Conservation (phyloP, 2,113 vertebrate species). For the Plotosus lineatus region DNA sequence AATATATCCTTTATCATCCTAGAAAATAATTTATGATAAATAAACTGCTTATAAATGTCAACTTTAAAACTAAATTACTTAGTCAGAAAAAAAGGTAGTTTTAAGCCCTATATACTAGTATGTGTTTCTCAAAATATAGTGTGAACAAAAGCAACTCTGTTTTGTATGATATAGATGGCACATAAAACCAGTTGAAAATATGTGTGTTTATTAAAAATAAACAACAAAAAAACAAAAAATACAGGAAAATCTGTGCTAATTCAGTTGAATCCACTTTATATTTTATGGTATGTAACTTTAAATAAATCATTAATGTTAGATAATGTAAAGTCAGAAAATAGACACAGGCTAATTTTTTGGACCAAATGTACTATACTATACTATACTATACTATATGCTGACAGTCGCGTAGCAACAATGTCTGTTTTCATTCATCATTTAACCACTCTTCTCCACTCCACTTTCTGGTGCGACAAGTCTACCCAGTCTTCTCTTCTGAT, state of each 20-base stretch:
- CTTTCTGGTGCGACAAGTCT: too few species aligned
- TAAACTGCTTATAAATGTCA: neutral
- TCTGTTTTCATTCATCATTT: too few species aligned
- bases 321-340: neutral
- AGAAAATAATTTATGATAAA: neutral
- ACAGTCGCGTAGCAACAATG: too few species aligned
- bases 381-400: too few species aligned
- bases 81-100: neutral
- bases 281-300: neutral
- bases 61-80: neutral
- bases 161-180: too few species aligned
- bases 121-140: neutral
- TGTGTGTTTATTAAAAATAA: too few species aligned
- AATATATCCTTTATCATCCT: too few species aligned
- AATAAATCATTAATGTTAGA: neutral
- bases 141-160: too few species aligned
- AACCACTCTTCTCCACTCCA: too few species aligned
- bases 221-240: neutral
- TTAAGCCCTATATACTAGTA: neutral
- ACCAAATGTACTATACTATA: too few species aligned
- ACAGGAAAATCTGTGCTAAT: neutral
- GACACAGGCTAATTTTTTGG: neutral
- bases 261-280: neutral
- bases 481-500: too few species aligned
- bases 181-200: too few species aligned